Evolutionary conservation across 2,113 vertebrate species (phyloP).

Genomic region (Python bivittatus): DNA sequence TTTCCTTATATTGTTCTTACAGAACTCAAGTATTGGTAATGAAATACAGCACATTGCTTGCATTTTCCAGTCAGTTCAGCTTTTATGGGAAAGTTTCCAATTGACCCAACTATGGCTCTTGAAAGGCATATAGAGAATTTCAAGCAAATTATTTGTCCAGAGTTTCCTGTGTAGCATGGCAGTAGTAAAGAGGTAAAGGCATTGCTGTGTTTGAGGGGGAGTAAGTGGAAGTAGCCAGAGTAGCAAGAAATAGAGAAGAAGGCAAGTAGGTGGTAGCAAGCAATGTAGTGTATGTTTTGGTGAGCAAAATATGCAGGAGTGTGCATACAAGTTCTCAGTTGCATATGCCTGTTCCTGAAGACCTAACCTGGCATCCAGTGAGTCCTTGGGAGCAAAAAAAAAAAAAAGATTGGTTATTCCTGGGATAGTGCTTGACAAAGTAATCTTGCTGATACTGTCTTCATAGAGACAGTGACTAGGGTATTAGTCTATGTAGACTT

Average conservation of each 20-base stretch:
- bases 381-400: neutral
- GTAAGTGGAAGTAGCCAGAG: neutral
- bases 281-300: neutral
- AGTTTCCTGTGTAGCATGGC: neutral
- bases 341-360: neutral
- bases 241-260: neutral
- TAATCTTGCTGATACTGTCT: neutral
- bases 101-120: neutral
- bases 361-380: neutral
- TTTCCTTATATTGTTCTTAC: constrained; percentile 3
- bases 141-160: neutral
- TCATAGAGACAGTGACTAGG: neutral
- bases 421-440: neutral
- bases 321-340: neutral
- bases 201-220: neutral
- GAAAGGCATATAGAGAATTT: neutral
- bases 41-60: constrained; percentile 24
- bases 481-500: neutral
- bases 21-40: constrained; percentile 10
- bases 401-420: neutral
- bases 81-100: neutral
- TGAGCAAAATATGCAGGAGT: neutral
- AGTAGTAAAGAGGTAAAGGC: neutral
- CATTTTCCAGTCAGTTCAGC: neutral
- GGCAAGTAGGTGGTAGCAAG: neutral